These are phyloP conservation scores for Gymnothorax reevesii DNA, from an alignment of 2,797 vertebrate species.

Conservation along the genomic window DNA sequence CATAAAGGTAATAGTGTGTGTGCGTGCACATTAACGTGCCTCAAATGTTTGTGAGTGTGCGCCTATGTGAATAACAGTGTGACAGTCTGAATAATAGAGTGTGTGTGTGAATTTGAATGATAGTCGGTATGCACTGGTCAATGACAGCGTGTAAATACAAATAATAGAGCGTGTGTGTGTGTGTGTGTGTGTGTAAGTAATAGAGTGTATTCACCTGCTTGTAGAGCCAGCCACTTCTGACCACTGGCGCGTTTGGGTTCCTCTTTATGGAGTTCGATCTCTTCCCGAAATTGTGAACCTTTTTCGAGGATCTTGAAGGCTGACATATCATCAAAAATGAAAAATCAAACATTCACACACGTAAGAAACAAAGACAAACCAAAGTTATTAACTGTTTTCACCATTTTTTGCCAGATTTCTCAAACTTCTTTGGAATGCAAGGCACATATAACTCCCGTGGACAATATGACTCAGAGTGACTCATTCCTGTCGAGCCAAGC, in stretches of 20 bases:
- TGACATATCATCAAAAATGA: conserved; percentile 62
- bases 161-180: conserved; percentile 8
- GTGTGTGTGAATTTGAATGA: conserved; percentile 37
- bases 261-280: conserved; percentile 85
- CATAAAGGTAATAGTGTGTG: too few relatives aligned
- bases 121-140: conserved; percentile 21
- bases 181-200: conserved; percentile 29
- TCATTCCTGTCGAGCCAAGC: too few relatives aligned
- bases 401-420: too few relatives aligned
- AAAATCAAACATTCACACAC: conserved; percentile 8
- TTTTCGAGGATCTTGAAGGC: conserved; percentile 80
- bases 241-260: conserved; percentile 78
- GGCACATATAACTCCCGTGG: too few relatives aligned
- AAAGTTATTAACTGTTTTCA: too few relatives aligned
- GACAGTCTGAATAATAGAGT: not conserved
- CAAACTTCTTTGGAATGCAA: too few relatives aligned
- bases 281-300: conserved; percentile 84
- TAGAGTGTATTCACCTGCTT: conserved; percentile 73
- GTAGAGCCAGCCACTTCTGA: conserved; percentile 80
- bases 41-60: too few relatives aligned
- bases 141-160: not conserved
- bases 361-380: too few relatives aligned
- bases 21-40: too few relatives aligned
- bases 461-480: too few relatives aligned
- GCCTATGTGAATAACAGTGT: too few relatives aligned